Conservation (phyloP, 2,797 vertebrate genomes). For the Lepidocolaptes lacrymiger region DNA sequence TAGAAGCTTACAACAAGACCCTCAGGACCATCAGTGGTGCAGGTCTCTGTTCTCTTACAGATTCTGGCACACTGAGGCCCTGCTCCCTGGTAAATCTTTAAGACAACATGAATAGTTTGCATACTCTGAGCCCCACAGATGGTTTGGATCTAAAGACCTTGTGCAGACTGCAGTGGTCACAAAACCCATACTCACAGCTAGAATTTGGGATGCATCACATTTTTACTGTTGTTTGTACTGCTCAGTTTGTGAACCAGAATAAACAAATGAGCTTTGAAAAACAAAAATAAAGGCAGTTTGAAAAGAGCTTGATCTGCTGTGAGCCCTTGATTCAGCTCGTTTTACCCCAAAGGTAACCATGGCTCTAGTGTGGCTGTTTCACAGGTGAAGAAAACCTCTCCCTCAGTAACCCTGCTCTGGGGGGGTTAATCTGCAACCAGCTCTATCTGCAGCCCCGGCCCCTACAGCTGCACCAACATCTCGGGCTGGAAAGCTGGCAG, state of each 20-base stretch:
- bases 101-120: conserved; percentile 46
- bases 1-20: conserved; percentile 42
- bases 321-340: background rate
- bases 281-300: background rate
- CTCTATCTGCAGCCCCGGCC: background rate
- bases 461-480: conserved; percentile 34
- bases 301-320: background rate
- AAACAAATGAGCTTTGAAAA: background rate
- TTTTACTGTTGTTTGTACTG: conserved; percentile 29
- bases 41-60: conserved; percentile 36
- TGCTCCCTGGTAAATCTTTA: conserved; percentile 22
- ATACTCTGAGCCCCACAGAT: conserved; percentile 39
- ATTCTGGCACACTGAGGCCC: background rate
- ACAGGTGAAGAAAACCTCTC: background rate
- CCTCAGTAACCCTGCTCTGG: background rate
- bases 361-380: background rate
- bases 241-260: conserved; percentile 1
- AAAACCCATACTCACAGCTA: conserved; percentile 26
- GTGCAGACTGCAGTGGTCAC: conserved; percentile 8
- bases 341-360: background rate
- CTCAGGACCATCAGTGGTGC: conserved; percentile 16
- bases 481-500: conserved; percentile 58
- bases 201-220: conserved; percentile 21
- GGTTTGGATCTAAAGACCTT: conserved; percentile 54
- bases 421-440: conserved; percentile 10